Evolutionary conservation across 1,140 invertebrate genomes (phyloP), one percentile per base, ranked within the genome.

Genomic region (Brachystomella parvula): DNA sequence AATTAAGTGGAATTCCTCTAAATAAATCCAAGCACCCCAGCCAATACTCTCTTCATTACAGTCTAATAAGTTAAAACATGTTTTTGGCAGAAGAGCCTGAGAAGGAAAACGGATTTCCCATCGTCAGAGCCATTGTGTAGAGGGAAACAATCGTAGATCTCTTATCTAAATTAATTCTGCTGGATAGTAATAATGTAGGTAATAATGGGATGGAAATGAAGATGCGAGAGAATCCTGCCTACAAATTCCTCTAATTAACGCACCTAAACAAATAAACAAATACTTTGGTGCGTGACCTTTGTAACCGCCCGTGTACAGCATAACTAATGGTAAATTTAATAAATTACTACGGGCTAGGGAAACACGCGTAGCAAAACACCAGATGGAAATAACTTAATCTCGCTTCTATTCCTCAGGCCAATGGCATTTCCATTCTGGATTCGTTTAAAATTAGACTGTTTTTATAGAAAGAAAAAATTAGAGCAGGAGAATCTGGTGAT

Each of bases 281-380:
- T 53, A 15, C 24, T 53, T 26, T 53, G 21, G 49, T 53, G 49
- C 49, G 49, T 53, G 49, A 53, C 49, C 49, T 53, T 24, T 53
- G 49, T n/a, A n/a, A n/a, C n/a, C n/a, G n/a, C n/a, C n/a, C n/a
- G n/a, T n/a, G n/a, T n/a, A n/a, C n/a, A n/a, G n/a, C n/a, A n/a
- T n/a, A n/a, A n/a, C n/a, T n/a, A n/a, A n/a, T n/a, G n/a, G n/a
- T n/a, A n/a, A n/a, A n/a, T n/a, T n/a, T n/a, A n/a, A n/a, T n/a
- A n/a, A n/a, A n/a, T n/a, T n/a, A n/a, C n/a, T n/a, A n/a, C n/a
- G n/a, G n/a, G n/a, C n/a, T n/a, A n/a, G n/a, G n/a, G n/a, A n/a
- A n/a, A n/a, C n/a, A n/a, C n/a, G n/a, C n/a, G n/a, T n/a, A n/a
- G n/a, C n/a, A n/a, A n/a, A n/a, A n/a, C n/a, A n/a, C n/a, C n/a